Conservation (phyloP, 2,113 vertebrate genomes). For the Mirza zaza region DNA sequence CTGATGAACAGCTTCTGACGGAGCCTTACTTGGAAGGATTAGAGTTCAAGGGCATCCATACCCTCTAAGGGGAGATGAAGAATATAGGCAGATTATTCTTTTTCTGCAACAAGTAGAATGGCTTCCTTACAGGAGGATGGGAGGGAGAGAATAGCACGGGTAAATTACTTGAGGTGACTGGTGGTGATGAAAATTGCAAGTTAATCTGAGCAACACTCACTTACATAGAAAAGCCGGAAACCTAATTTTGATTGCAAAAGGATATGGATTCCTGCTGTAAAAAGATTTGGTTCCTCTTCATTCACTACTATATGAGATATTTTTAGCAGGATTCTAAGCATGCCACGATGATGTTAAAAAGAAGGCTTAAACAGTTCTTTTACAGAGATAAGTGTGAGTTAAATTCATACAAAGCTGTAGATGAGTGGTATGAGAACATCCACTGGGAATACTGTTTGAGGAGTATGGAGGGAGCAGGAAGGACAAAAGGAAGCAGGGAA, state of each 20-base stretch:
- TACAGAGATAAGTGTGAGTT: background rate
- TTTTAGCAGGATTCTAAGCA: background rate
- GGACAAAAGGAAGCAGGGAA: background rate
- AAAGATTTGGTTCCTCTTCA: constrained; percentile 9
- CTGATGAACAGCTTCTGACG: background rate
- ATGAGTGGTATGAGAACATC: background rate
- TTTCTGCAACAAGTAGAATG: background rate
- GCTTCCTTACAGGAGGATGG: background rate
- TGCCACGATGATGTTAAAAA: background rate
- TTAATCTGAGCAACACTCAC: background rate
- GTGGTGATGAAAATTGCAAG: background rate
- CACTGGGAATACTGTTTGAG: background rate
- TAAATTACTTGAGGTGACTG: background rate
- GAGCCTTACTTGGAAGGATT: background rate
- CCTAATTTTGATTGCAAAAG: background rate
- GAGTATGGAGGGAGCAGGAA: background rate
- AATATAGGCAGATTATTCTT: background rate
- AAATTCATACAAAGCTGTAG: background rate
- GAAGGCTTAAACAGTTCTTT: background rate
- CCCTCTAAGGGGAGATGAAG: background rate
- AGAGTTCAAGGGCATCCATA: background rate
- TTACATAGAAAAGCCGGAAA: constrained; percentile 10
- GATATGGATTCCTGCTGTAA: background rate
- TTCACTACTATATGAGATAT: background rate
- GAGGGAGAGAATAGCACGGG: background rate